Evolutionary conservation across 2,113 vertebrate genomes (phyloP), one percentile per base, ranked within the genome.

Genomic region (Hemibates koningsi): DNA sequence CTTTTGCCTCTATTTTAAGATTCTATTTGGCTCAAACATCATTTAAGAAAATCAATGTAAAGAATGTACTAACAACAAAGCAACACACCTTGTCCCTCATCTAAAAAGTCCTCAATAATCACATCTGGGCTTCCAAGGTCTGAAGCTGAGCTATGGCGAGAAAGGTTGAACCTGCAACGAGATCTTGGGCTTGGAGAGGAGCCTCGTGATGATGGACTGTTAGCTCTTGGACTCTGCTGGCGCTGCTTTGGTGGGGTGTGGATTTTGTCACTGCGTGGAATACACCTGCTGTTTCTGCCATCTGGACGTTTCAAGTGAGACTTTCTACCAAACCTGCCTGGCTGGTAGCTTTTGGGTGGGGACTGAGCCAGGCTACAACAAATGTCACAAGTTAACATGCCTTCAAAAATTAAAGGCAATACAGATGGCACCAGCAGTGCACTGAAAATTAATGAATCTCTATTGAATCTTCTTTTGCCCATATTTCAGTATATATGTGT

Each of bases 41-140:
- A 19, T 32, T 78, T 32, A 50, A 50, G 27, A 78, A 50, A 50
- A 78, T 50, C 43, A 78, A 32, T 11, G 9, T 76, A 17, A 50
- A 50, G 3, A 66, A 68, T 29, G 50, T 9, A 6, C 50, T 13
- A 27, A 52, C 10, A 24, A 36, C 38, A 54, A 36, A 66, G 12
- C 7, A n/a, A 29, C 24, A 91, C 21, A 91, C 91, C 82, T 3
- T n/a, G 19, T 27, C 87, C 73, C 82, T 97, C 96, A 66, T 97
- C 96, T 82, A 96, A 63, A 85, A 97, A 83, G 93, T 98, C 97
- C 92, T 98, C 97, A 87, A 98, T 94, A 59, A 98, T 95, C 19
- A 98, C 93, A 89, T 97, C 92, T 95, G 90, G 96, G 95, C 19
- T 59, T 17, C 1, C 90, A 1, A 32, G 32, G 21, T 68, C 68